Evolutionary conservation across 2,888 invertebrate genomes (phyloP).

Genomic region (Lithosia quadra): DNA sequence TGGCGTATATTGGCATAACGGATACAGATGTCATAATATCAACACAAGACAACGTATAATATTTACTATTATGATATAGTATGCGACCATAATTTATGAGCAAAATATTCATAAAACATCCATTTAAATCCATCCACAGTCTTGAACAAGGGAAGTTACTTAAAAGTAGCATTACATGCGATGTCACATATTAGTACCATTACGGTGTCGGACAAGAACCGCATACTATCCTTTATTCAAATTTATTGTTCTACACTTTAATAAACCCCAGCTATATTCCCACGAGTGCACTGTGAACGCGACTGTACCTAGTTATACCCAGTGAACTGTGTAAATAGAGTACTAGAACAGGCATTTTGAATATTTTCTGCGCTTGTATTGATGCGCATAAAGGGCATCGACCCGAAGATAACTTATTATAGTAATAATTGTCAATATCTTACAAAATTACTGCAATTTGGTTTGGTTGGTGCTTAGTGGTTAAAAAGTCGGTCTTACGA

Average conservation of each 20-base stretch:
- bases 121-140: constrained; percentile 2
- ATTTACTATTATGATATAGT: not conserved
- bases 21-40: not conserved
- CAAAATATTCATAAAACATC: not conserved
- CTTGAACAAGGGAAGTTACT: constrained; percentile 27
- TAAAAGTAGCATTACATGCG: constrained; percentile 42
- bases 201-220: constrained; percentile 75
- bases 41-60: not conserved
- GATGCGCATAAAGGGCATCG: not conserved
- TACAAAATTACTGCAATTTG: not conserved
- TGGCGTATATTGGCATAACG: not conserved
- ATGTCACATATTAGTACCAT: constrained; percentile 67
- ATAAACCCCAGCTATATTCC: constrained; percentile 68
- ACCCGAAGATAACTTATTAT: not conserved
- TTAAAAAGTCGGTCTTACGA: too few relatives aligned
- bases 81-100: not conserved
- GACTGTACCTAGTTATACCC: constrained; percentile 47
- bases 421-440: not conserved
- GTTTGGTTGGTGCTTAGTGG: not conserved
- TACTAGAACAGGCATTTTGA: constrained; percentile 20
- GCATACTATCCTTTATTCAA: constrained; percentile 84
- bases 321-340: constrained; percentile 60
- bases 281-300: constrained; percentile 66
- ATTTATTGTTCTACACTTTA: constrained; percentile 82
- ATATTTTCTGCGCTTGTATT: constrained; percentile 1